These are phyloP conservation scores for Campaea margaritaria DNA, from an alignment of 2,888 invertebrate species.

Conservation along the genomic window DNA sequence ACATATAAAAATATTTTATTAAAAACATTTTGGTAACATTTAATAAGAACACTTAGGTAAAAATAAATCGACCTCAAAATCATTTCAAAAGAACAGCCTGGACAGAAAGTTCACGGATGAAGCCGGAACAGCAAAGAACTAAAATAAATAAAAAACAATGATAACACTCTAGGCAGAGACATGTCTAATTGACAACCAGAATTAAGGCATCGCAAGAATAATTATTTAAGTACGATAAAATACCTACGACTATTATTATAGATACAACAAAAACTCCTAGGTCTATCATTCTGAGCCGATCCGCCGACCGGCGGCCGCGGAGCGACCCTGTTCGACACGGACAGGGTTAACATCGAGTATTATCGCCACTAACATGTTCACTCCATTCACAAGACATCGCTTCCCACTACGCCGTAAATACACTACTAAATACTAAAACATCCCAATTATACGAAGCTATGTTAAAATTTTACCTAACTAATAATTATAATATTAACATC, in stretches of 20 bases:
- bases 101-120: constrained; percentile 85
- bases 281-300: constrained; percentile 64
- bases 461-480: constrained; percentile 85
- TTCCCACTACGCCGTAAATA: constrained; percentile 78
- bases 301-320: constrained; percentile 41
- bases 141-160: constrained; percentile 82
- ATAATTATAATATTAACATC: constrained; percentile 82
- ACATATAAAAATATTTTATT: constrained; percentile 87
- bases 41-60: constrained; percentile 87
- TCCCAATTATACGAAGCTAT: constrained; percentile 86
- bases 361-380: constrained; percentile 80
- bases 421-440: constrained; percentile 84
- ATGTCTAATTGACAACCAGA: constrained; percentile 86
- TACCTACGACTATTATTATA: constrained; percentile 85
- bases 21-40: constrained; percentile 87
- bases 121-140: constrained; percentile 83
- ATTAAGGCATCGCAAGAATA: constrained; percentile 86
- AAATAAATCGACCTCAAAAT: constrained; percentile 86
- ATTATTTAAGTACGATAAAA: constrained; percentile 86
- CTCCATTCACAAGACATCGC: constrained; percentile 75
- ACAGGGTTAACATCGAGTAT: constrained; percentile 80
- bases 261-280: constrained; percentile 84
- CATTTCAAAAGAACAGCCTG: constrained; percentile 86
- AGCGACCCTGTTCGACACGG: constrained; percentile 48
- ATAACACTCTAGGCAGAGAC: constrained; percentile 85